Evolutionary conservation across 1,140 invertebrate genomes (phyloP).

Genomic region (Anastrepha obliqua): DNA sequence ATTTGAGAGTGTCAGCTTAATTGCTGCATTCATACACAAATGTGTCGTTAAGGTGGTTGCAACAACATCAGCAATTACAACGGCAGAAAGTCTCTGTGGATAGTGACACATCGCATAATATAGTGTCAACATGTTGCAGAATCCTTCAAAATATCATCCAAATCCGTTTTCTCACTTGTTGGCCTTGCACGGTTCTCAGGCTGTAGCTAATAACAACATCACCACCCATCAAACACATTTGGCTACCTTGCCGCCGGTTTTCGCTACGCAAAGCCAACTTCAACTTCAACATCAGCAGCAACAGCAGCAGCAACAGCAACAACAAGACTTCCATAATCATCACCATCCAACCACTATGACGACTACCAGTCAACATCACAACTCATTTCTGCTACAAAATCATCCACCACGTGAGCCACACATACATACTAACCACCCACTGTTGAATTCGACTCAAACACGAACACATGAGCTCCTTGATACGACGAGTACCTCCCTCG

Average conservation of each 20-base stretch:
- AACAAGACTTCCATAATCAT: conserved; percentile 52
- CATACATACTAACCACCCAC: conserved; percentile 60
- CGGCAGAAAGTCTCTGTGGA: not conserved
- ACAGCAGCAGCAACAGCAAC: conserved; percentile 54
- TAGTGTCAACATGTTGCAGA: conserved; percentile 70
- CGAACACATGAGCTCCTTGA: conserved; percentile 67
- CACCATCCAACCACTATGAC: conserved; percentile 52
- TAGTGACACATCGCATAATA: too few relatives aligned
- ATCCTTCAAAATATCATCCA: conserved; percentile 74
- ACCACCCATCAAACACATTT: conserved; percentile 51
- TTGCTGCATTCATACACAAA: not conserved
- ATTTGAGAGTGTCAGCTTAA: not conserved
- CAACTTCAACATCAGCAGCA: conserved; percentile 59
- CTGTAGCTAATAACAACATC: conserved; percentile 61
- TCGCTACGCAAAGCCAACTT: conserved; percentile 65
- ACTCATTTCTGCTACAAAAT: conserved; percentile 32
- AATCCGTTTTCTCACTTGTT: conserved; percentile 74
- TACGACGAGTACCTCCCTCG: conserved; percentile 71
- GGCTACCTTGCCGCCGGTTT: conserved; percentile 63
- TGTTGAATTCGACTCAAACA: conserved; percentile 68
- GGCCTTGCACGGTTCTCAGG: conserved; percentile 72
- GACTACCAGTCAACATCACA: not conserved
- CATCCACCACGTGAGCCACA: conserved; percentile 57
- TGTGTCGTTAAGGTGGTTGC: conserved; percentile 32
- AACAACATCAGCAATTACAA: not conserved